Conservation (phyloP, 2,888 invertebrate genomes). For the Ceratothoa steindachneri region DNA sequence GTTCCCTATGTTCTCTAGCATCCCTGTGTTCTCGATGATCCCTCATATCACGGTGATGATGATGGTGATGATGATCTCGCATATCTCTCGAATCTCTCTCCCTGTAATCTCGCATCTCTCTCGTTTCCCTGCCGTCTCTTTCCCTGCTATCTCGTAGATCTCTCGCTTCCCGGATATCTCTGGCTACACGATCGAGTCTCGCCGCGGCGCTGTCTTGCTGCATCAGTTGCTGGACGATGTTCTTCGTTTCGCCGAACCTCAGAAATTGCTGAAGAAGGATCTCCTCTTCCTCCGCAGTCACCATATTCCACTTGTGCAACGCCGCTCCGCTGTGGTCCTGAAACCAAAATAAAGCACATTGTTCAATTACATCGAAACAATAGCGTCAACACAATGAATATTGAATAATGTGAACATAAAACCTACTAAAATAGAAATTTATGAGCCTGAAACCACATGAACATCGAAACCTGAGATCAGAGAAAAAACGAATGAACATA, state of each 20-base stretch:
- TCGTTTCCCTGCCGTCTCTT: slow-evolving; percentile 51
- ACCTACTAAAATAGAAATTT: background rate
- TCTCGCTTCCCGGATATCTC: slow-evolving; percentile 18
- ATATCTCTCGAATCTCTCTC: slow-evolving; percentile 11
- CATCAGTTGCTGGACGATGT: slow-evolving; percentile 66
- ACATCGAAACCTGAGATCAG: background rate
- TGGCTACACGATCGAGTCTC: slow-evolving; percentile 46
- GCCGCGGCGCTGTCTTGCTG: slow-evolving; percentile 47
- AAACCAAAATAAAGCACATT: background rate
- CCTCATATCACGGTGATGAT: background rate
- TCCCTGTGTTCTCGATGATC: slow-evolving; percentile 12
- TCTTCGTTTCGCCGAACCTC: slow-evolving; percentile 81
- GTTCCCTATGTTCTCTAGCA: slow-evolving; percentile 3
- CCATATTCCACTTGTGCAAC: slow-evolving; percentile 67
- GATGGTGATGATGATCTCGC: slow-evolving; percentile 10
- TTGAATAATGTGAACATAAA: background rate
- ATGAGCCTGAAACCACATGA: background rate
- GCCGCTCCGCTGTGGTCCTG: slow-evolving; percentile 59
- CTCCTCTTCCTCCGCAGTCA: slow-evolving; percentile 82
- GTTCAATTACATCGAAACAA: background rate
- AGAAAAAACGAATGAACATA: background rate
- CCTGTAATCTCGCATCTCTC: background rate
- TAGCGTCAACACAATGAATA: background rate
- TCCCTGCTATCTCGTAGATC: slow-evolving; percentile 17
- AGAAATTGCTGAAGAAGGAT: slow-evolving; percentile 87